Evolutionary conservation across 2,797 vertebrate species (phyloP).

Genomic region (Aphelocoma californica): DNA sequence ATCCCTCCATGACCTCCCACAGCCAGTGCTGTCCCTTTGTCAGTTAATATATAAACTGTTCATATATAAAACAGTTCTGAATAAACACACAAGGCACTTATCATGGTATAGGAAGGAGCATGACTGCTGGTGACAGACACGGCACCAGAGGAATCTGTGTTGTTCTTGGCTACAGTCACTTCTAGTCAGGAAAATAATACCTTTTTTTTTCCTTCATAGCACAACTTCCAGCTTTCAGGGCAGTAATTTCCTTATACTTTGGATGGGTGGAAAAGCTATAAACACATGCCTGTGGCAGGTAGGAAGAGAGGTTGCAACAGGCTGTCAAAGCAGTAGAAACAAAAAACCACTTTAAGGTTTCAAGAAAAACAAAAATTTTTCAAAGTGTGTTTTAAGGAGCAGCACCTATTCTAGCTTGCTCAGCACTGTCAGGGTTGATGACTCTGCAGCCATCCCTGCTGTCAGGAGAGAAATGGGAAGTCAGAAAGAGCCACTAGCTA

Average conservation of each 20-base stretch:
- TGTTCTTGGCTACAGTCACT: slow-evolving; percentile 66
- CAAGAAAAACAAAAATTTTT: slow-evolving; percentile 35
- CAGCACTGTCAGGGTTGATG: not conserved
- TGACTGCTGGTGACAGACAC: slow-evolving; percentile 51
- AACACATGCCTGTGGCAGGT: slow-evolving; percentile 52
- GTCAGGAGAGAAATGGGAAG: not conserved
- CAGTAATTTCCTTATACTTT: slow-evolving; percentile 53
- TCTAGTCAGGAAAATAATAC: slow-evolving; percentile 64
- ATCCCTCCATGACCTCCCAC: not conserved
- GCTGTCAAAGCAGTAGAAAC: slow-evolving; percentile 36
- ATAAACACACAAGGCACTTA: not conserved
- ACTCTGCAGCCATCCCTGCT: not conserved
- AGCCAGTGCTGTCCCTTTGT: slow-evolving; percentile 27
- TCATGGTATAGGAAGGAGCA: slow-evolving; percentile 1
- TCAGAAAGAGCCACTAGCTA: not conserved
- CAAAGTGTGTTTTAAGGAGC: not conserved
- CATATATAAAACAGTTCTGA: not conserved
- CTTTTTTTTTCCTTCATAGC: slow-evolving; percentile 68
- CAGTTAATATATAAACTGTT: not conserved
- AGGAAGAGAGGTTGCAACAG: slow-evolving; percentile 50
- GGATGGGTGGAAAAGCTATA: slow-evolving; percentile 31
- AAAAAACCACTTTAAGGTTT: slow-evolving; percentile 10
- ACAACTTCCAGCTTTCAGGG: slow-evolving; percentile 1
- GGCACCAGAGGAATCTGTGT: slow-evolving; percentile 59
- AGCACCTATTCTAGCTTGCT: not conserved